These are phyloP conservation scores for Ormyrus labotus DNA, from an alignment of 2,888 invertebrate species.

Conservation along the genomic window DNA sequence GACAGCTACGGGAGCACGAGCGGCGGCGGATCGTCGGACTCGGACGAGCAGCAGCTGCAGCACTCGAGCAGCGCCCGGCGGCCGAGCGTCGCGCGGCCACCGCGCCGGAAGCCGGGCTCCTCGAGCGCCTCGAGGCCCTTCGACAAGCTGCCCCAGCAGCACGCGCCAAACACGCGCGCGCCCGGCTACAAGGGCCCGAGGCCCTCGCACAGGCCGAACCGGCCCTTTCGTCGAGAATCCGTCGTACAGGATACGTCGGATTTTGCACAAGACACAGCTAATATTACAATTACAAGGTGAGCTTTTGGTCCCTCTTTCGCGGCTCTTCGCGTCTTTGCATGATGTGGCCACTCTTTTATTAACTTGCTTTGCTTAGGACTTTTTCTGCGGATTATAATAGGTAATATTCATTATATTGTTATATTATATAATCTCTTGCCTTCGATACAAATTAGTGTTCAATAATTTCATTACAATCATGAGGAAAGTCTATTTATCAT, in stretches of 20 bases:
- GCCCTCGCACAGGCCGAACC: conserved; percentile 62
- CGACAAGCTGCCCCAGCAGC: conserved; percentile 73
- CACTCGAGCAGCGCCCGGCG: conserved; percentile 52
- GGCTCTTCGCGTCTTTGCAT: background rate
- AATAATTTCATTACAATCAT: too few species aligned
- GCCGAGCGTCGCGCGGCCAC: conserved; percentile 62
- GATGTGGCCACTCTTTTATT: background rate
- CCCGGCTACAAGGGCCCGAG: conserved; percentile 70
- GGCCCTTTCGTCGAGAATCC: conserved; percentile 72
- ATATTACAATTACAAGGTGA: conserved; percentile 65
- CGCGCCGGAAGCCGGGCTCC: conserved; percentile 62
- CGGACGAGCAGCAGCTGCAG: conserved; percentile 53
- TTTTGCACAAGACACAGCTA: conserved; percentile 59
- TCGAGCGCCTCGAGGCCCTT: conserved; percentile 65
- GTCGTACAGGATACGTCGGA: conserved; percentile 61
- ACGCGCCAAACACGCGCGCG: conserved; percentile 73
- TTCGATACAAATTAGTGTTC: background rate
- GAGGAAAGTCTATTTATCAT: too few species aligned
- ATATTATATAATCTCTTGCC: background rate
- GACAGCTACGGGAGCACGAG: conserved; percentile 43
- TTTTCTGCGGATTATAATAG: background rate
- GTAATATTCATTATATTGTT: background rate
- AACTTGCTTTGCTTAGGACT: background rate
- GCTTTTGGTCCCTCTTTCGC: background rate
- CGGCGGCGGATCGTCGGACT: conserved; percentile 50